Evolutionary conservation across 2,797 vertebrate genomes (phyloP), one percentile per base, ranked within the genome.

Genomic region (Cephalopachus bancanus): DNA sequence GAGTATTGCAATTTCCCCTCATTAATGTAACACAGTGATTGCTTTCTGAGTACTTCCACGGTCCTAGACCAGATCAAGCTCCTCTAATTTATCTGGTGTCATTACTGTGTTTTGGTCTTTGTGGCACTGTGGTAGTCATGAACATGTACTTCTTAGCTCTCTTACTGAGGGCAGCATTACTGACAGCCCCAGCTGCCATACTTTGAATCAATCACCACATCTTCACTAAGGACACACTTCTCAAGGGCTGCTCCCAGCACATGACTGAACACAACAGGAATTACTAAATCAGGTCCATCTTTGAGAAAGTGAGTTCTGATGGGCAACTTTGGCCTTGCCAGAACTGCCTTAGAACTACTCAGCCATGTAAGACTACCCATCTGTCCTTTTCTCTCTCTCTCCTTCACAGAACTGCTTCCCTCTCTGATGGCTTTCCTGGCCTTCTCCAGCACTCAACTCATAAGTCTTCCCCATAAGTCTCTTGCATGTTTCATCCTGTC

Each of bases 231-330:
- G 7, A 19, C 88, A 53, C 17, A 9, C 60, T 85, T 62, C 33
- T 19, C 10, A 16, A 3, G 1, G 51, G 37, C 20, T 10, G 4
- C 51, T 67, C 20, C 16, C 3, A 14, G 51, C 15, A 55, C 0
- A 0, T 57, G 49, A 20, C 16, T 19, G 57, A 57, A 28, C 59
- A 37, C 33, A 17, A 8, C 33, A 59, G n/a, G 30, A 30, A 26
- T 10, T 44, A 55, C 16, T 1, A 37, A 57, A 17, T 6, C 22
- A 71, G 62, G 20, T 12, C 74, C 26, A 2, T 20, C 37, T 59
- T n/a, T 24, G 55, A 81, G 83, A 80, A 37, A 7, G 0, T 1
- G 26, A 22, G 55, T 55, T 74, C 44, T 5, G 8, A 37, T 28
- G 37, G 72, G 37, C 30, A 80, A 6, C n/a, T 24, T 53, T 49